A percentile compares a stretch with the other conserved stretches of the same genome.
Conservation (phyloP, 2,797 vertebrate species). For the Pipistrellus pygmaeus region DNA sequence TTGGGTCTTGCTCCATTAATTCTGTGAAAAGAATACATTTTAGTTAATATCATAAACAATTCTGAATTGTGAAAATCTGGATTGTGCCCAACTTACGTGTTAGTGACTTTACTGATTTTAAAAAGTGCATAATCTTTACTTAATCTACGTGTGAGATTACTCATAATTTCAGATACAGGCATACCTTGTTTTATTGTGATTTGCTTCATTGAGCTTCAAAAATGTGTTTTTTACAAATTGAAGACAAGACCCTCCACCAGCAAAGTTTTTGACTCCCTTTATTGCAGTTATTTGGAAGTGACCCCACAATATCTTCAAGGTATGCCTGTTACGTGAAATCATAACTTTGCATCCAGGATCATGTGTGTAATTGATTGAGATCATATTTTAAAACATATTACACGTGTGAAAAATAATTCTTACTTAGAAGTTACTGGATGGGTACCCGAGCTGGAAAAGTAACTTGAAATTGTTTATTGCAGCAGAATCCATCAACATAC, state of each 20-base stretch:
- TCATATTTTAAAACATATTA: slow-evolving; percentile 42
- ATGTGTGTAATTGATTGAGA: slow-evolving; percentile 76
- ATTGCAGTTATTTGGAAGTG: background rate
- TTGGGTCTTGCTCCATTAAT: slow-evolving; percentile 86
- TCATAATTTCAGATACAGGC: slow-evolving; percentile 72
- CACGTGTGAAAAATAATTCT: slow-evolving; percentile 75
- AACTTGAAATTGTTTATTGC: slow-evolving; percentile 71
- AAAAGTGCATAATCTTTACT: slow-evolving; percentile 45
- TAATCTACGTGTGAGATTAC: slow-evolving; percentile 46
- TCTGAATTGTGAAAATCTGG: slow-evolving; percentile 62
- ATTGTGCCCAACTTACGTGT: slow-evolving; percentile 62
- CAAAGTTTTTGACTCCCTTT: background rate
- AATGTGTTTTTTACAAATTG: background rate
- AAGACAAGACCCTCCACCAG: background rate
- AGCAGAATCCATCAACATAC: slow-evolving; percentile 14
- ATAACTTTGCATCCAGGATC: slow-evolving; percentile 69
- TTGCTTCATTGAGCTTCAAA: background rate
- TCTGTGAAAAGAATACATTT: slow-evolving; percentile 89
- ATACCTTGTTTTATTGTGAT: background rate
- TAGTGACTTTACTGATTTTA: slow-evolving; percentile 63
- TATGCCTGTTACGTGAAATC: slow-evolving; percentile 53
- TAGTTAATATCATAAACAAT: slow-evolving; percentile 83
- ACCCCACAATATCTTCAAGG: background rate
- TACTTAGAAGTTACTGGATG: slow-evolving; percentile 88
- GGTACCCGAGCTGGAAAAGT: slow-evolving; percentile 88